Conservation (phyloP, 2,113 vertebrate genomes). For the Aphyosemion australe region DNA sequence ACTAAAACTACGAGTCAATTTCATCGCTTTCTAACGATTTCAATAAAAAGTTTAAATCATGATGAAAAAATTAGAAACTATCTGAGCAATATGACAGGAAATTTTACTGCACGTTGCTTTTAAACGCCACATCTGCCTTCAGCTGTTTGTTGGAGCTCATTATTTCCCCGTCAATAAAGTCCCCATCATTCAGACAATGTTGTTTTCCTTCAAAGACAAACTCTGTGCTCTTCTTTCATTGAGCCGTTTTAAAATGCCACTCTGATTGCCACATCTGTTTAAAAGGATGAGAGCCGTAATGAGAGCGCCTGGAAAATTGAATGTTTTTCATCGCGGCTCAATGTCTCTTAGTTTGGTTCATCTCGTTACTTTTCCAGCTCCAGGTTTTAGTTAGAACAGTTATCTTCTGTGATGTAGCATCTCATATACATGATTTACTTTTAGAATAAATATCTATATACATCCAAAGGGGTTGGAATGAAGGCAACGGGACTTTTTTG, state of each 20-base stretch:
- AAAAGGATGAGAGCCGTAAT: slow-evolving; percentile 42
- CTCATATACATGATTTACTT: not conserved
- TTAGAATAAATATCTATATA: not conserved
- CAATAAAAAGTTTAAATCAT: too few relatives aligned
- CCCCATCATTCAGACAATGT: slow-evolving; percentile 30
- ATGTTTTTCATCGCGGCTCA: slow-evolving; percentile 21
- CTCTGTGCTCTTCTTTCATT: slow-evolving; percentile 21
- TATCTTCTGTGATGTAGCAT: not conserved
- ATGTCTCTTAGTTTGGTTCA: slow-evolving; percentile 4
- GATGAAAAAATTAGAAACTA: not conserved
- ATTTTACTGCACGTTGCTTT: slow-evolving; percentile 7
- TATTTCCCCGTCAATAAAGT: slow-evolving; percentile 41
- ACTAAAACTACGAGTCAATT: too few relatives aligned
- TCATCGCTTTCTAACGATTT: too few relatives aligned
- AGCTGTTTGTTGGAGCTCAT: slow-evolving; percentile 45
- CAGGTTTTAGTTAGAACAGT: slow-evolving; percentile 30
- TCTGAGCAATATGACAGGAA: not conserved
- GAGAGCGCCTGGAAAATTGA: slow-evolving; percentile 35
- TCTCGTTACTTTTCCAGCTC: slow-evolving; percentile 7
- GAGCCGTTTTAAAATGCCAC: slow-evolving; percentile 52
- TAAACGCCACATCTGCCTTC: slow-evolving; percentile 32
- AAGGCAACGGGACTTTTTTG: too few relatives aligned
- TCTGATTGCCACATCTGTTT: slow-evolving; percentile 48
- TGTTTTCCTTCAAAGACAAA: slow-evolving; percentile 32
- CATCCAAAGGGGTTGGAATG: too few relatives aligned